Percentiles rank a stretch among this genome's conserved stretches.
phyloP scores from a whole-genome alignment of 2,888 invertebrate species.

The Dolichopus griseipennis region DNA sequence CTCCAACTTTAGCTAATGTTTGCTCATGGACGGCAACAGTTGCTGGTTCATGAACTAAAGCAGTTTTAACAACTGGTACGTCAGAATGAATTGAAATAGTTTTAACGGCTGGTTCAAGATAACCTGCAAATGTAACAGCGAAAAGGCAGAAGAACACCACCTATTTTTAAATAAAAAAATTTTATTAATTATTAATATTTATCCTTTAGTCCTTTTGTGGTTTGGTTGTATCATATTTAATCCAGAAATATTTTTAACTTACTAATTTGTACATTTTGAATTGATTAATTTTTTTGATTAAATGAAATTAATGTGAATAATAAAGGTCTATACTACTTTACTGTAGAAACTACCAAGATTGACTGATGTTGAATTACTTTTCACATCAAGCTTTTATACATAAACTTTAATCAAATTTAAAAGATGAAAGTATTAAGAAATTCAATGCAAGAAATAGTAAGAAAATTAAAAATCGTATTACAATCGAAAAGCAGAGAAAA shows the following conservation, averaged over 20 bases:
- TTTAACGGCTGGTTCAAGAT: background rate
- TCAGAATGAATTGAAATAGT: background rate
- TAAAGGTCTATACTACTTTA: background rate
- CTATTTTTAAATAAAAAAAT: too few species aligned
- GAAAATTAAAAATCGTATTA: too few species aligned
- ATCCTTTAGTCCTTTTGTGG: background rate
- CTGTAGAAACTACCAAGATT: background rate
- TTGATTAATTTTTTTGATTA: background rate
- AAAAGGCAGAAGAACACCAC: slow-evolving; percentile 17
- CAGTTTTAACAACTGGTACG: slow-evolving; percentile 12
- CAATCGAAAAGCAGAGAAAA: too few species aligned
- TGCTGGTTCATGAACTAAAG: slow-evolving; percentile 17
- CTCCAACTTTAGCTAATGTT: slow-evolving; percentile 29
- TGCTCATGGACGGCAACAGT: slow-evolving; percentile 22
- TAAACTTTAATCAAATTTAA: background rate
- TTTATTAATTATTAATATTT: too few species aligned
- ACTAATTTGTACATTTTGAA: background rate
- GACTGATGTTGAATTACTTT: background rate
- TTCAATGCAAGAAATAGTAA: too few species aligned
- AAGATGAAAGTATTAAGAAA: too few species aligned
- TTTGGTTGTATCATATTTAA: background rate
- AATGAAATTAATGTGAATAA: background rate
- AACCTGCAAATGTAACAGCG: slow-evolving; percentile 16
- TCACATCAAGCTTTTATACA: background rate
- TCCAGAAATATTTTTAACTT: background rate